phyloP scores from a whole-genome alignment of 2,797 vertebrate species.

The Spondyliosoma cantharus region DNA sequence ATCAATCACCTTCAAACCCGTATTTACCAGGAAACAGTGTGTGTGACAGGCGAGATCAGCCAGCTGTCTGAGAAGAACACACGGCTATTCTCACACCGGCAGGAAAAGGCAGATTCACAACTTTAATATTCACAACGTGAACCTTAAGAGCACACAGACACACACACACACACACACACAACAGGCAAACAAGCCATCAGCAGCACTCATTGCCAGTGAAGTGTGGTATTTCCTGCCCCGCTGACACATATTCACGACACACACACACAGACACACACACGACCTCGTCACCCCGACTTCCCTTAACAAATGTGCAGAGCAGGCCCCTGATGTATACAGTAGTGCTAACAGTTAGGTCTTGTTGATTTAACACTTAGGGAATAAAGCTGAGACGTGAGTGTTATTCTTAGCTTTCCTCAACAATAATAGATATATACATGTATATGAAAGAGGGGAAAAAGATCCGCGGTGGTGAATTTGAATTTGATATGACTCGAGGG shows the following conservation, averaged over 20 bases:
- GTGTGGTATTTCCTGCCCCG: conserved; percentile 71
- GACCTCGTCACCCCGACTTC: conserved; percentile 43
- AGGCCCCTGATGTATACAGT: conserved; percentile 64
- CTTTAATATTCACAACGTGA: conserved; percentile 26
- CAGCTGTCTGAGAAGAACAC: conserved; percentile 60
- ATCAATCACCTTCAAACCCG: conserved; percentile 75
- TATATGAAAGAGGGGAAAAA: background rate
- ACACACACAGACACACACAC: conserved; percentile 26
- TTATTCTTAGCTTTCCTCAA: conserved; percentile 60
- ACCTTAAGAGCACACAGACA: background rate
- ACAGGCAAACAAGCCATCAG: conserved; percentile 66
- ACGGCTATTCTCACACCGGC: background rate
- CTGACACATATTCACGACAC: conserved; percentile 64
- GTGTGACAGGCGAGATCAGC: conserved; percentile 67
- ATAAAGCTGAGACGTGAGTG: conserved; percentile 51
- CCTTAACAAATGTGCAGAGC: conserved; percentile 54
- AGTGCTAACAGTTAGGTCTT: conserved; percentile 56
- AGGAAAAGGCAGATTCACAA: background rate
- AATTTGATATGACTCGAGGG: conserved; percentile 52
- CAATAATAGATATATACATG: conserved; percentile 47
- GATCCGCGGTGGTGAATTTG: conserved; percentile 33
- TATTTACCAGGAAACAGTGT: conserved; percentile 62
- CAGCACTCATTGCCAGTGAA: conserved; percentile 63
- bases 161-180: conserved; percentile 22
- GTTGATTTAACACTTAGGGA: conserved; percentile 66